These are phyloP conservation scores for Psilopogon haemacephalus DNA, from an alignment of 2,113 vertebrate genomes.

Conservation along the genomic window DNA sequence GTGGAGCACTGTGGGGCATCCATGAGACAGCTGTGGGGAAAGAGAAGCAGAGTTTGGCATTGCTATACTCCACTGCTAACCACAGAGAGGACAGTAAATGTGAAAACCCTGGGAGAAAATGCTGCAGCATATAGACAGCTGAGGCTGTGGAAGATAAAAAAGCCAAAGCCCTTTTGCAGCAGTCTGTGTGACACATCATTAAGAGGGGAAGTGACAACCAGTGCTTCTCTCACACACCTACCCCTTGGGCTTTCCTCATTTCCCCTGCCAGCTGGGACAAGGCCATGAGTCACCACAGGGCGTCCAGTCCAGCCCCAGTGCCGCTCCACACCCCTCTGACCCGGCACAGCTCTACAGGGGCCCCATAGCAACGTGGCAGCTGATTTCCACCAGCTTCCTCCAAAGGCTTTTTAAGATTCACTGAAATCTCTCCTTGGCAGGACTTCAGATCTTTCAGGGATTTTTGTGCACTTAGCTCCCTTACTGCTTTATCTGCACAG, in stretches of 20 bases:
- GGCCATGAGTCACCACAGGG: background rate
- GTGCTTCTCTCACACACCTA: background rate
- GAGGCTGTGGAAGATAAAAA: background rate
- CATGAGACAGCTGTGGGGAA: background rate
- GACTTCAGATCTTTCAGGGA: background rate
- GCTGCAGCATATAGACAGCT: accelerated
- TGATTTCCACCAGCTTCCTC: background rate
- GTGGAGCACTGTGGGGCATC: accelerated
- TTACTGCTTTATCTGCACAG: background rate
- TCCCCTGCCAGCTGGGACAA: background rate
- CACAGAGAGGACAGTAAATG: accelerated
- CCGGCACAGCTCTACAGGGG: background rate
- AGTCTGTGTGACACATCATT: accelerated
- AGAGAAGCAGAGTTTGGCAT: background rate
- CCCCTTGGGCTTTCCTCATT: background rate
- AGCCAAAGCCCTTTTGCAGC: background rate
- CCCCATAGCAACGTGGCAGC: background rate
- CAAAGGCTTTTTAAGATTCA: background rate
- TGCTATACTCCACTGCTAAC: background rate
- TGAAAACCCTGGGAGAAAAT: accelerated
- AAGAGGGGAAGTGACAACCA: background rate
- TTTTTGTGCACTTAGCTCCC: background rate
- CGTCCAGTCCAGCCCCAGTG: background rate
- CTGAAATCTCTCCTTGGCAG: background rate
- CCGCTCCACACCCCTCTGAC: background rate